phyloP scores from a whole-genome alignment of 92 coral and sea anemone genomes.

The Siderastrea radians region DNA sequence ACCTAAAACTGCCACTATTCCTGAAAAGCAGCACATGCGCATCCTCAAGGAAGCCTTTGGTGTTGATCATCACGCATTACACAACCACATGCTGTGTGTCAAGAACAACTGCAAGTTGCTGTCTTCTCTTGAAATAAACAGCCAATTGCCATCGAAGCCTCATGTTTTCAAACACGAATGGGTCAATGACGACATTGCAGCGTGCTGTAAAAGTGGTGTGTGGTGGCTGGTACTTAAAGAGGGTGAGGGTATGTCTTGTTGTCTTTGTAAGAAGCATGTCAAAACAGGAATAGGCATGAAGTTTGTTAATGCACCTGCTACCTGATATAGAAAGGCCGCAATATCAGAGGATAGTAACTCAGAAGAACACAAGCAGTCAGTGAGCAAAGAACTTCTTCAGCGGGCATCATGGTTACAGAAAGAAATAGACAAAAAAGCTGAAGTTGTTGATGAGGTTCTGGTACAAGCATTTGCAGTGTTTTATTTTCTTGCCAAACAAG shows the following conservation, averaged over 20 bases:
- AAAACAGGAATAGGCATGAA: conserved; percentile 30
- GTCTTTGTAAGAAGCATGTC: conserved; percentile 43
- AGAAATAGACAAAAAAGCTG: conserved; percentile 33
- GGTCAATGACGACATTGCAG: not conserved
- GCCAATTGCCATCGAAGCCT: conserved; percentile 3
- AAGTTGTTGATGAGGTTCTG: conserved; percentile 33
- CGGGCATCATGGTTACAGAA: conserved; percentile 38
- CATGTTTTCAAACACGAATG: conserved; percentile 6
- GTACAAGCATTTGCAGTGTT: conserved; percentile 33
- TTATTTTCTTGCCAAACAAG: conserved; percentile 40
- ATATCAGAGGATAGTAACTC: conserved; percentile 15
- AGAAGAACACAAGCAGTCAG: conserved; percentile 29
- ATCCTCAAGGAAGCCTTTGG: not conserved
- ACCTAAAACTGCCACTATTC: no score
- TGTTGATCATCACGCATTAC: no score
- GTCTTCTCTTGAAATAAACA: not conserved
- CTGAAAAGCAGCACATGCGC: not conserved
- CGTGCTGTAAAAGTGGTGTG: conserved; percentile 8
- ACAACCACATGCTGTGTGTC: no score
- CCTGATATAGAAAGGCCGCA: conserved; percentile 37
- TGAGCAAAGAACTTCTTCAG: conserved; percentile 29
- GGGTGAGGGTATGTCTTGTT: conserved; percentile 19
- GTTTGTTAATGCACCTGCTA: conserved; percentile 15
- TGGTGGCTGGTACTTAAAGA: conserved; percentile 9
- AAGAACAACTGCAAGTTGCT: conserved; percentile 1